Evolutionary conservation across 1,140 invertebrate genomes (phyloP).

Genomic region (Bemisia tabaci): DNA sequence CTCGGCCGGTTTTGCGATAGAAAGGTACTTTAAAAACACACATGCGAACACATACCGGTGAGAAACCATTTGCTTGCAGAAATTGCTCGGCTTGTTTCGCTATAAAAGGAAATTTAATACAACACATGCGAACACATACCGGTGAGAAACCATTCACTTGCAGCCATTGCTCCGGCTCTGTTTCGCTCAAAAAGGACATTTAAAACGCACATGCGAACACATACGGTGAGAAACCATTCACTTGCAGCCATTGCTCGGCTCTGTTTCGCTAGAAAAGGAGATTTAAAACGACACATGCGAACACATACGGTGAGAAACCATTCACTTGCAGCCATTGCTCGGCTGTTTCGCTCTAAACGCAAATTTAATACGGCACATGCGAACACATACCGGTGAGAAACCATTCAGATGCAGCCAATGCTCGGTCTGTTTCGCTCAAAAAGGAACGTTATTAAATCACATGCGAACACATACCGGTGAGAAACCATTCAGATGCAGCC

Average conservation of each 20-base stretch:
- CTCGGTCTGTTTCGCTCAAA: too few species aligned
- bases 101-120: constrained; percentile 26
- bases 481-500: too few species aligned
- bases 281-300: constrained; percentile 46
- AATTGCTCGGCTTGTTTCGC: constrained; percentile 70
- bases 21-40: constrained; percentile 34
- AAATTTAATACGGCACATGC: too few species aligned
- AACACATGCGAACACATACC: constrained; percentile 17
- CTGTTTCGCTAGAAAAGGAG: constrained; percentile 49
- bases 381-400: too few species aligned
- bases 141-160: constrained; percentile 27
- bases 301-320: constrained; percentile 27
- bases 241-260: constrained; percentile 14
- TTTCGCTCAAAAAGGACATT: constrained; percentile 23
- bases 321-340: constrained; percentile 15
- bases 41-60: constrained; percentile 37
- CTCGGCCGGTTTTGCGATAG: constrained; percentile 35
- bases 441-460: too few species aligned
- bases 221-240: constrained; percentile 19
- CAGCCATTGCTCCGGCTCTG: constrained; percentile 32
- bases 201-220: constrained; percentile 14
- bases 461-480: too few species aligned
- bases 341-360: constrained; percentile 42
- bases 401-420: too few species aligned
- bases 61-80: constrained; percentile 24